Conservation (phyloP, 2,888 invertebrate species). For the Drosophila longiperda region DNA sequence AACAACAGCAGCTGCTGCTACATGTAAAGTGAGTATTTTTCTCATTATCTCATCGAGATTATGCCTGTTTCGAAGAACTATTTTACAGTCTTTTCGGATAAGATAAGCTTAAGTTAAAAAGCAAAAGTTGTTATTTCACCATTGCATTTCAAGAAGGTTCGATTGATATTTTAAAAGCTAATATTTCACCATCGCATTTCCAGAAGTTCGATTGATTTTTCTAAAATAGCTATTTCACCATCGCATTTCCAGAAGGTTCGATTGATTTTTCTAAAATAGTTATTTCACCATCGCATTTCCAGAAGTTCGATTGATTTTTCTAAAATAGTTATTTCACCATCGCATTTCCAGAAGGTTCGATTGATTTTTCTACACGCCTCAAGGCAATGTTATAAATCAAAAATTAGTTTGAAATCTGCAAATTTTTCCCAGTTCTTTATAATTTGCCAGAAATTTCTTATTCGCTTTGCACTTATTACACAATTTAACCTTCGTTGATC, state of each 20-base stretch:
- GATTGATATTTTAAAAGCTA: too few relatives aligned
- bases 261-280: too few relatives aligned
- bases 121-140: not conserved
- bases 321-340: too few relatives aligned
- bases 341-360: too few relatives aligned
- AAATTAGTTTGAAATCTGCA: too few relatives aligned
- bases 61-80: not conserved
- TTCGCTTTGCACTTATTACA: slow-evolving; percentile 4
- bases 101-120: slow-evolving; percentile 12
- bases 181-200: too few relatives aligned
- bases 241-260: slow-evolving; percentile 16
- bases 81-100: slow-evolving; percentile 23
- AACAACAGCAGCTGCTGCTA: not conserved
- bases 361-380: too few relatives aligned
- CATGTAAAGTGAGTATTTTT: not conserved
- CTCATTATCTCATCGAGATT: not conserved
- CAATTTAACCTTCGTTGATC: slow-evolving; percentile 33
- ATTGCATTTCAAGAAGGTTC: slow-evolving; percentile 13
- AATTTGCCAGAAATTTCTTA: not conserved
- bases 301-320: too few relatives aligned
- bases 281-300: too few relatives aligned
- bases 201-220: too few relatives aligned
- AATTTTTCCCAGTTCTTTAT: not conserved
- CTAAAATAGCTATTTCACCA: not conserved
- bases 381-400: too few relatives aligned